These are phyloP conservation scores for Falco punctatus DNA, from an alignment of 2,113 vertebrate genomes.

Conservation along the genomic window DNA sequence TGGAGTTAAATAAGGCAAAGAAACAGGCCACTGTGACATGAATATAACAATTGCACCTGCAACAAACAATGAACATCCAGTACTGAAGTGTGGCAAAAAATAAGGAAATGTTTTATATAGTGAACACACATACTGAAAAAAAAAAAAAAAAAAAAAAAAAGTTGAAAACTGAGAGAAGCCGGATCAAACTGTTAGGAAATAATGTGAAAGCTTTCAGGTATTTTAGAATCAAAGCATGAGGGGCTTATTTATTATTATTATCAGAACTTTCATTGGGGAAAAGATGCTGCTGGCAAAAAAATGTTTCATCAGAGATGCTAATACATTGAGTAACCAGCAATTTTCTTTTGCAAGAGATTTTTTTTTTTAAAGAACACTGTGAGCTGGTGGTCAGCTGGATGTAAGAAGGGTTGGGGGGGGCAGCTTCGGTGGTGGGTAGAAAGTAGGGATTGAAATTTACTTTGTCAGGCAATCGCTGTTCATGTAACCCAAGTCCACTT, in stretches of 20 bases:
- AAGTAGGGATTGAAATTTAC: not conserved
- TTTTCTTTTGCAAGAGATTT: not conserved
- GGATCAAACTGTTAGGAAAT: not conserved
- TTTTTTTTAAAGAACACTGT: not conserved
- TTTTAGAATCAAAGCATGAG: not conserved
- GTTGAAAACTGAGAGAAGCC: not conserved
- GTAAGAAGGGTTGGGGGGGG: not conserved
- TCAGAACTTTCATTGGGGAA: not conserved
- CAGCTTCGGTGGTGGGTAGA: not conserved
- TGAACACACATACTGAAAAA: not conserved
- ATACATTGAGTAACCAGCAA: not conserved
- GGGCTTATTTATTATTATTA: not conserved
- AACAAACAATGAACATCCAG: not conserved
- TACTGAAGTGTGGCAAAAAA: constrained; percentile 5
- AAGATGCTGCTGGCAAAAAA: not conserved
- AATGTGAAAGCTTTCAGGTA: not conserved
- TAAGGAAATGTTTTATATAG: not conserved
- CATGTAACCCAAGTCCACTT: not conserved
- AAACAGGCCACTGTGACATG: not conserved
- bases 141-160: not conserved
- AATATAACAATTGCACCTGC: not conserved
- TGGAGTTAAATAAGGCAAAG: constrained; percentile 7
- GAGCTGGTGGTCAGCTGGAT: not conserved
- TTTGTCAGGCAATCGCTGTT: not conserved
- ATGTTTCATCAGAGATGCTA: not conserved